Base-by-base conservation (phyloP, 2,113 vertebrate species). In the Panthera leo region DNA sequence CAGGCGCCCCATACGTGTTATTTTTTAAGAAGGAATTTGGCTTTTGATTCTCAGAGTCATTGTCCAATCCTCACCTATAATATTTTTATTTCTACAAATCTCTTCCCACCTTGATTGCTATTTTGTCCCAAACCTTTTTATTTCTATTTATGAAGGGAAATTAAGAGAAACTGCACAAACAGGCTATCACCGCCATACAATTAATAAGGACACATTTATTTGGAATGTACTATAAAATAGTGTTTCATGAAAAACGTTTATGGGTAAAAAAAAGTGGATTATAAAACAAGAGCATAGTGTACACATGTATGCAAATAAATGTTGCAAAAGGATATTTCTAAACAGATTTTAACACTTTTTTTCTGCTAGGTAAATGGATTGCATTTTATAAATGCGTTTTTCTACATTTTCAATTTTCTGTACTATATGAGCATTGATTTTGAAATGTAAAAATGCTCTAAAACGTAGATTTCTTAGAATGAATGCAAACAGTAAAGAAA, bases 361-460 rank as follows among this genome's bases (percentile, higher is more conserved):
- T 19, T 1, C 7, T 7, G 1, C 18, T 18, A 80, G 5, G 27
- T 63, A 29, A 82, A 91, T 27, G 3, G 36, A 85, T 39, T 71
- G 9, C 34, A 73, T 63, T 67, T 68, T 70, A 61, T n/a, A 5
- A 92, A 68, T 19, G 73, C 15, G 23, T 23, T 65, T 91, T 95
- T 67, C 58, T 65, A 31, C 14, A 36, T 85, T 83, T 83, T 34
- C 36, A 90, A 45, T 68, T 87, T 89, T 75, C 55, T 88, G 11
- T 68, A 87, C 51, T 36, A 85, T 2, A 89, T 2, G 39, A 65
- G 12, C 8, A 5, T 18, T 85, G 25, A 3, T 88, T 90, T 96
- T 94, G 21, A 89, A 76, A 79, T 29, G n/a, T 53, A 19, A 95
- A 94, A 94, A 88, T 73, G 55, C 45, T 89, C n/a, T 86, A 92